These are phyloP conservation scores for Rattus norvegicus DNA, from an alignment of 2,113 vertebrate species.

Conservation along the genomic window DNA sequence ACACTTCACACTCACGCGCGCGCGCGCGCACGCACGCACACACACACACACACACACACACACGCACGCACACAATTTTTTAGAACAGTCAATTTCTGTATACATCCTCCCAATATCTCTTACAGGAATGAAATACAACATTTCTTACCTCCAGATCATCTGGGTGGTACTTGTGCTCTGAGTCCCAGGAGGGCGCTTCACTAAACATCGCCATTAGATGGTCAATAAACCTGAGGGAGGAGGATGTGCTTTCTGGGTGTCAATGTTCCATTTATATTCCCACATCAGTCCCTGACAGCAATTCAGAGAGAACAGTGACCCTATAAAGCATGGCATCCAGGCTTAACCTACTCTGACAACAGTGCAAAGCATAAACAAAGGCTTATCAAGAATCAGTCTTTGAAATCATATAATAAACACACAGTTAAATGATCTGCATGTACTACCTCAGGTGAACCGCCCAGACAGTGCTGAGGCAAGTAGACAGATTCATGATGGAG, in stretches of 20 bases:
- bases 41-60: background rate
- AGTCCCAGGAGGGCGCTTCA: conserved; percentile 95
- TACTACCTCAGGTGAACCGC: background rate
- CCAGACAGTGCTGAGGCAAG: background rate
- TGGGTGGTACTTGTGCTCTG: conserved; percentile 92
- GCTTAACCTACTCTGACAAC: background rate
- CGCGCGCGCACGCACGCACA: background rate
- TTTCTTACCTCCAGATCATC: conserved; percentile 91
- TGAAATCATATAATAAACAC: conserved; percentile 19
- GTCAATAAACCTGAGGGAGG: conserved; percentile 91
- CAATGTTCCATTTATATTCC: background rate
- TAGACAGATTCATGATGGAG: background rate
- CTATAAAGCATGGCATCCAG: conserved; percentile 12
- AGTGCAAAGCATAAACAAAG: background rate
- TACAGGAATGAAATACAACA: conserved; percentile 36
- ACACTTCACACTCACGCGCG: background rate
- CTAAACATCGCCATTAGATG: conserved; percentile 96
- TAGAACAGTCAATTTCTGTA: background rate
- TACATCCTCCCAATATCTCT: background rate
- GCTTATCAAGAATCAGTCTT: background rate
- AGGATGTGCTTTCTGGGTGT: conserved; percentile 18
- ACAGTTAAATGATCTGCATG: background rate
- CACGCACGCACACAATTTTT: background rate
- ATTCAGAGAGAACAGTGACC: background rate
- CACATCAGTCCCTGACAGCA: background rate